Evolutionary conservation across 2,113 vertebrate genomes (phyloP), one percentile per base, ranked within the genome.

Genomic region (Hippopotamus amphibius): DNA sequence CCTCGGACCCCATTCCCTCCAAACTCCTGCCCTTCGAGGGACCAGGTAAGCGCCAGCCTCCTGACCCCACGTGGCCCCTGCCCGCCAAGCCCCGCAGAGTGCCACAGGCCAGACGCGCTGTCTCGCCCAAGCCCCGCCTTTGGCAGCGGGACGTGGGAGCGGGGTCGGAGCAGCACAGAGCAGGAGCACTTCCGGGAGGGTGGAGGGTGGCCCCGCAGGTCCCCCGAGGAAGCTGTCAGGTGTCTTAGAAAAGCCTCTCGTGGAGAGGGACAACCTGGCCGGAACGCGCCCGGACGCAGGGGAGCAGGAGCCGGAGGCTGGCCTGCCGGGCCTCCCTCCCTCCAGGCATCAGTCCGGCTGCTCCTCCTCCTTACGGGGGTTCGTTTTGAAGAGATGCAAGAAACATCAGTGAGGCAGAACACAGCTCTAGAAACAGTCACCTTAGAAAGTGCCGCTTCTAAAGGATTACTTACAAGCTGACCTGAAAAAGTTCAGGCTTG

Each of bases 21-120:
- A 99, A 99, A 98, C 99, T 99, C 83, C 99, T 99, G 98, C 99
- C 99, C 65, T 99, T 99, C 97, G 99, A 99, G 97, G 99, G 99
- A 98, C 99, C 99, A 99, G 99, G 99, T 99, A 99, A 99, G 98
- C 97, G 80, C 98, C 95, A 79, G 97, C 96, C 89, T 90, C 65
- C 63, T 33, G 53, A 55, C 94, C 86, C 85, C 96, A 57, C 82
- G 53, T 30, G 14, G 8, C 30, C 91, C 89, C 33, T 87, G 13
- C 22, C 24, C 10, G 57, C 3, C 1, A 46, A 13, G 9, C 12
- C 1, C 48, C 19, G 2, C 53, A 0, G 43, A 91, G 86, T 71
- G 46, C 24, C 63, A 43, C 21, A 11, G 84, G 84, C 24, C 69
- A 41, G 43, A n/a, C 4, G 55, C 28, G 46, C 55, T 13, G 2